These are phyloP conservation scores for Bombus sibiricus DNA, from an alignment of 1,140 invertebrate species.

Conservation along the genomic window DNA sequence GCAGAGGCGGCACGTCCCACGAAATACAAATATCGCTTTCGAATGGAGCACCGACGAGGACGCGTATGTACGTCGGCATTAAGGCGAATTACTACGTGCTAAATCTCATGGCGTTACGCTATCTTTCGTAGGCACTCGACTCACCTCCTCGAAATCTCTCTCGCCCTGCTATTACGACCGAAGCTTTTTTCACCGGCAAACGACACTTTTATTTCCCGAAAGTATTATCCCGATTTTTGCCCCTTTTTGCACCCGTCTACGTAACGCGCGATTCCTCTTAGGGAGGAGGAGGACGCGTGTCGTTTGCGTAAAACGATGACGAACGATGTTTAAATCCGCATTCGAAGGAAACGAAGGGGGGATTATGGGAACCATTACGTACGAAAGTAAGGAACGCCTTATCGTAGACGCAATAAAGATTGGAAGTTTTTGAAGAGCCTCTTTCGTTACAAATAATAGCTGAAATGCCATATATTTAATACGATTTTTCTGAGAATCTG, in stretches of 20 bases:
- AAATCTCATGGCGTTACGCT: slow-evolving; percentile 57
- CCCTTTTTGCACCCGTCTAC: slow-evolving; percentile 13
- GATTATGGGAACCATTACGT: neutral
- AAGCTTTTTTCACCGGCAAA: slow-evolving; percentile 32
- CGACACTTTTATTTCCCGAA: slow-evolving; percentile 63
- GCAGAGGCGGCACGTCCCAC: slow-evolving; percentile 3
- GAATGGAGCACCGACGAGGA: slow-evolving; percentile 31
- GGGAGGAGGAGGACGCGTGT: neutral
- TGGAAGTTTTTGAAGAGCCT: neutral
- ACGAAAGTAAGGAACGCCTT: neutral
- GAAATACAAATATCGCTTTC: slow-evolving; percentile 49
- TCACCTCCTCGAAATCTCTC: slow-evolving; percentile 44
- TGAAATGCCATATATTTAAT: neutral
- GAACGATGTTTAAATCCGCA: slow-evolving; percentile 21
- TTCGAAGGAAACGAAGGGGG: neutral
- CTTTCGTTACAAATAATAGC: neutral
- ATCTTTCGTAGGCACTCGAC: slow-evolving; percentile 50
- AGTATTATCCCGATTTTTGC: slow-evolving; percentile 56
- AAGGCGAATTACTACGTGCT: slow-evolving; percentile 63
- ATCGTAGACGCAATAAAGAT: neutral
- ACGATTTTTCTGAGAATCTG: no score
- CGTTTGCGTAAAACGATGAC: slow-evolving; percentile 44
- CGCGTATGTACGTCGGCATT: slow-evolving; percentile 46
- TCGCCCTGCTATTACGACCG: slow-evolving; percentile 33
- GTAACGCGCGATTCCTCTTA: neutral